Percentiles rank a stretch among this genome's conserved stretches.
These are phyloP conservation scores for Dyspetes luteomarginatus DNA, from an alignment of 2,888 invertebrate species.

Conservation along the genomic window DNA sequence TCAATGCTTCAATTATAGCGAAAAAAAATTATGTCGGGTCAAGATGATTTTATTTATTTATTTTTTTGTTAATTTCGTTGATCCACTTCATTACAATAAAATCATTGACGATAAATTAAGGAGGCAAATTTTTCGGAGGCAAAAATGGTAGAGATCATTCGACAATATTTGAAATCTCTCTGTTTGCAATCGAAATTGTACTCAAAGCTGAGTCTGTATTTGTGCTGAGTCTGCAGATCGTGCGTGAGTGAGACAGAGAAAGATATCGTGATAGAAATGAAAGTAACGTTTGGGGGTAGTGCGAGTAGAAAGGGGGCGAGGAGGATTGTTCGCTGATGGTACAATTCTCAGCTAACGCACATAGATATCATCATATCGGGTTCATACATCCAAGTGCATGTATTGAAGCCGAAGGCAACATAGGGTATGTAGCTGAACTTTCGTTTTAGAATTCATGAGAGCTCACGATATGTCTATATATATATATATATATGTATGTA, in stretches of 20 bases:
- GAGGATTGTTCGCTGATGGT: conserved; percentile 30
- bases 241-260: background rate
- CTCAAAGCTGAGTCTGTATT: too few species aligned
- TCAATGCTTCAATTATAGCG: too few species aligned
- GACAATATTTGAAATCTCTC: background rate
- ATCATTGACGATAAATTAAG: too few species aligned
- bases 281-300: background rate
- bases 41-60: too few species aligned
- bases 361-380: too few species aligned
- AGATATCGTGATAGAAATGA: background rate
- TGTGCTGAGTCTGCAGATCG: background rate
- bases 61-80: too few species aligned
- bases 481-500: background rate
- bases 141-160: background rate
- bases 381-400: background rate
- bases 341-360: too few species aligned
- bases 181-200: background rate
- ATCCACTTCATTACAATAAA: too few species aligned
- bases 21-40: too few species aligned
- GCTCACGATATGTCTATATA: conserved; percentile 3
- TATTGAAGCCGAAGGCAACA: conserved; percentile 26
- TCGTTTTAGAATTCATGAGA: conserved; percentile 47
- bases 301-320: background rate
- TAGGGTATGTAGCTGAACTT: conserved; percentile 38
- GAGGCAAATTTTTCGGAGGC: too few species aligned